A percentile compares a stretch with the other conserved stretches of the same genome.
Evolutionary conservation across 2,797 vertebrate genomes (phyloP).

Genomic region (Acrossocheilus wenchowensis): DNA sequence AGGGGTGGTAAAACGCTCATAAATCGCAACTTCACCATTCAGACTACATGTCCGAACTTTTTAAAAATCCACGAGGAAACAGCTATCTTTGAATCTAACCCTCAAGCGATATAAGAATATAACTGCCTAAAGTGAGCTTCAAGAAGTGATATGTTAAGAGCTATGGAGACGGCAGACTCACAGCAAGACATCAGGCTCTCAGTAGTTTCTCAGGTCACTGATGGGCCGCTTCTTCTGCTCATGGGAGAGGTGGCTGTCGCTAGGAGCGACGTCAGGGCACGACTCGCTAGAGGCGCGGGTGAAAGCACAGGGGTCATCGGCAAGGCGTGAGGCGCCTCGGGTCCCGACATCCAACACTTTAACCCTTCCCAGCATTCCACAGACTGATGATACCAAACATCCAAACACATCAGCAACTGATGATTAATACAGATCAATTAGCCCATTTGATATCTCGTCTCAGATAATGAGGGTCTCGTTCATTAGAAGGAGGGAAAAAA

Average conservation of each 20-base stretch:
- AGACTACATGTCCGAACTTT: not conserved
- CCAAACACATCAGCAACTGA: slow-evolving; percentile 71
- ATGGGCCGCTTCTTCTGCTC: not conserved
- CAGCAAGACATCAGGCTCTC: slow-evolving; percentile 2
- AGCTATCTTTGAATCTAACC: not conserved
- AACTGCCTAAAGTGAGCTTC: not conserved
- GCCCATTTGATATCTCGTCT: not conserved
- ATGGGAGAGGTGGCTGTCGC: slow-evolving; percentile 44
- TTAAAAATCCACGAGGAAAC: not conserved
- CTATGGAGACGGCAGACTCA: not conserved
- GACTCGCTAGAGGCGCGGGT: slow-evolving; percentile 64
- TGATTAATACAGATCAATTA: slow-evolving; percentile 57
- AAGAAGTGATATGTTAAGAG: not conserved
- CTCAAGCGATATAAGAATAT: not conserved
- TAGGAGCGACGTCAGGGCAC: slow-evolving; percentile 31
- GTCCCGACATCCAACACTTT: slow-evolving; percentile 51
- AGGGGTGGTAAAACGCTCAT: not conserved
- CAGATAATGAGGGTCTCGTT: not conserved
- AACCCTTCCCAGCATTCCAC: slow-evolving; percentile 72
- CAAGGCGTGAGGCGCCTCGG: slow-evolving; percentile 63
- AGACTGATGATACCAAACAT: slow-evolving; percentile 74
- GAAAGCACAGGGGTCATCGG: slow-evolving; percentile 70
- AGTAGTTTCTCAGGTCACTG: not conserved
- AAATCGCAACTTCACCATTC: not conserved
- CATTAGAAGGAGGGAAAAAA: not conserved